Evolutionary conservation across 2,888 invertebrate genomes (phyloP), one percentile per base, ranked within the genome.

Genomic region (Alentia gelatinosa): DNA sequence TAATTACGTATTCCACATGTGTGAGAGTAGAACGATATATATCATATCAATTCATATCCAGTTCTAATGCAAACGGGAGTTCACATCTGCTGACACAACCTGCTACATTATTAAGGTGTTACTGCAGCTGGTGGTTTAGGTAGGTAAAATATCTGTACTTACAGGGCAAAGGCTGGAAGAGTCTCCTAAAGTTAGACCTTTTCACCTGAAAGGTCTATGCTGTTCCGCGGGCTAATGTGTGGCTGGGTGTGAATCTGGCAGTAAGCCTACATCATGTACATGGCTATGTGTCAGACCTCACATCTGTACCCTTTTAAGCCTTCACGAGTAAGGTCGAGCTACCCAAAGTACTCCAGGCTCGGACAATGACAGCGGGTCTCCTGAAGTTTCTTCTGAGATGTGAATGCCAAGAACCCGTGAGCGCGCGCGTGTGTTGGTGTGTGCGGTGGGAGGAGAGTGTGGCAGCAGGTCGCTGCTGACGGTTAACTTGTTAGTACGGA

Each of bases 181-280:
- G 56, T 19, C 56, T 56, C 56, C 56, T 56, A 19, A n/a, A 56
- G 56, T 56, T n/a, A 19, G 56, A 19, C 56, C 56, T 56, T 56
- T 56, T n/a, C 56, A 56, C 56, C 56, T 56, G 56, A 56, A 56
- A 56, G 56, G 56, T 56, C 56, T 56, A 56, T 56, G 56, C 56
- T 56, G 56, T 19, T 56, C 19, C 56, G 23, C n/a, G 56, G 56
- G 56, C 56, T n/a, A 56, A 56, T 56, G 56, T 56, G 56, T 56
- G n/a, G 56, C 19, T 56, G n/a, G 56, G 56, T 56, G 56, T 56
- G 56, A 56, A 56, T 19, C 56, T 56, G 56, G 56, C 56, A 56
- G 56, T n/a, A 56, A n/a, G 56, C 56, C 56, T 56, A 56, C 56
- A 56, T n/a, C 3, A n/a, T 56, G 56, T 56, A n/a, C 56, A 12